Base-by-base conservation (phyloP, 2,797 vertebrate genomes). In the Pygocentrus nattereri region DNA sequence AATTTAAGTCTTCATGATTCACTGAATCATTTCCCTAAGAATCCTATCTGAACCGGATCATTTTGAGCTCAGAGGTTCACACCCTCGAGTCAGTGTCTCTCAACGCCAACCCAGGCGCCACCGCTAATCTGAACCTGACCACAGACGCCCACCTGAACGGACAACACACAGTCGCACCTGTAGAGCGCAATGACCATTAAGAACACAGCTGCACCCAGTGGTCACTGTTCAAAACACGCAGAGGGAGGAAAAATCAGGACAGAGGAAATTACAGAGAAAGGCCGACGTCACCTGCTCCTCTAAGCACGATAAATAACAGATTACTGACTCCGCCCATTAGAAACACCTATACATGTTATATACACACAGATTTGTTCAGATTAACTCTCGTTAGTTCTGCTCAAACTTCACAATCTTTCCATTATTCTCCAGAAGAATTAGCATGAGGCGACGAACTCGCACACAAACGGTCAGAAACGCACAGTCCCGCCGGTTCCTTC, bases 321-420 rank as follows among this genome's bases (percentile, higher is more conserved):
- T 88, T 82, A 90, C 82, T 90, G 85, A 85, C 50, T 73, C 73
- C 1, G 27, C 47, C 74, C 74, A 88, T 87, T 86, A 90, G 87
- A 92, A 88, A 87, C 88, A 92, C 83, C 78, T 74, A 88, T 85
- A 93, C 87, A 84, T 76, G 84, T 91, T 93, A 93, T 92, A 85
- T 90, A 93, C 92, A 93, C 85, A 86, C 81, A 87, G 83, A 65
- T 64, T 76, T 72, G 23, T 79, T 84, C 85, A 86, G 84, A 75
- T 86, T 90, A 88, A 88, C 89, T 84, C 86, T 84, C 86, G 88
- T 88, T 93, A 91, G 89, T 93, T 86, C 16, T 10, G 44, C 15
- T 71, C 25, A 13, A 41, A 58, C 41, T 49, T 21, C 70, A 72
- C 70, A 54, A 34, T 0, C 23, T 70, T 27, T 30, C 34, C 2